Base-by-base conservation (phyloP, 2,888 invertebrate species). In the Marronus borbonicus region DNA sequence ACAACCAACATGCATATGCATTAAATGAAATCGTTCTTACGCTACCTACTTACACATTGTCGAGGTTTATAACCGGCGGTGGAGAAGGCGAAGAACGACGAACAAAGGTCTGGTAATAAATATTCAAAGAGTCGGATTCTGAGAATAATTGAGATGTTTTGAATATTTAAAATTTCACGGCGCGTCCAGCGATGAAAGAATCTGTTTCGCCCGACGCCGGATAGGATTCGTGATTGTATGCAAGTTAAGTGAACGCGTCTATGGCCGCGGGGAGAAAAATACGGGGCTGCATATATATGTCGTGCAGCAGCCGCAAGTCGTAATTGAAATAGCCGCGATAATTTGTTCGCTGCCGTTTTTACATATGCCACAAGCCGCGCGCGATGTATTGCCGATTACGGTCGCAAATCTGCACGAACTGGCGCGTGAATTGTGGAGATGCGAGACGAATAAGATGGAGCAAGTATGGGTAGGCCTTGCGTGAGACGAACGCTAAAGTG, bases 61-160 rank as follows among this genome's bases (percentile, higher is more conserved):
- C 44, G 24, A 62, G n/a, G 62, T n/a, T 31, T 31, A 24, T 12
- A 5, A 62, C 62, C 31, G 62, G 28, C 62, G 31, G 14, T 62
- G 14, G 8, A 2, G 52, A 39, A 39, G 39, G 44, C 20, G 44
- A 69, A 69, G 69, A 69, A 69, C 31, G 28, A 31, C 50, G 58
- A 75, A 75, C 75, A 75, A 75, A 50, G 60, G 24, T 31, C 44
- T 8, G 39, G 28, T 44, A 44, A 75, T 75, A 75, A 75, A 75
- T 75, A 75, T 75, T 75, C 75, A 74, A 72, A 49, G 31, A 28
- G 28, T 49, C 49, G 62, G 44, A 75, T 75, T 75, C 75, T 62
- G 74, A 74, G 74, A 74, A 74, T 74, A 74, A 74, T 74, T 74
- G 74, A 62, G 74, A 74, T 44, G 74, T 74, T 74, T 62, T 58